Evolutionary conservation across 2,888 invertebrate genomes (phyloP).

Genomic region (Apodemia hepburni): DNA sequence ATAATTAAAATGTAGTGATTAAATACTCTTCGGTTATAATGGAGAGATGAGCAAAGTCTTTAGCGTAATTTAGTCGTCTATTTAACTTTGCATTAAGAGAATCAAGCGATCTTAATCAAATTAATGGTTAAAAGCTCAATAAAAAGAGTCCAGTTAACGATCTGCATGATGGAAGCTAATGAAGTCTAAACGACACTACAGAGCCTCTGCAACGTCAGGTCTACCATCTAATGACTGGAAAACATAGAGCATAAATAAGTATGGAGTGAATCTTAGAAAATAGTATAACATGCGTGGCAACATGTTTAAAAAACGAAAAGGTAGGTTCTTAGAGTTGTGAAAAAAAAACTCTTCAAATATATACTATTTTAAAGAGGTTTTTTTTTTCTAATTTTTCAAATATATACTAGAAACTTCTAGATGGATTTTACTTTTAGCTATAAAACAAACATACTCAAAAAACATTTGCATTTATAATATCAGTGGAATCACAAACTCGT

Average conservation of each 20-base stretch:
- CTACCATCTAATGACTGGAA: constrained; percentile 7
- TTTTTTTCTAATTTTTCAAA: no score
- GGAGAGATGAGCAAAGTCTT: neutral
- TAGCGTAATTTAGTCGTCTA: neutral
- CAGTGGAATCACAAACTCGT: neutral
- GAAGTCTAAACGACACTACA: constrained; percentile 14
- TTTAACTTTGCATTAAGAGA: constrained; percentile 2
- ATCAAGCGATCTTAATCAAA: constrained; percentile 9
- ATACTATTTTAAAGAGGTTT: no score
- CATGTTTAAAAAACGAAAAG: no score
- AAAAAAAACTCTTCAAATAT: no score
- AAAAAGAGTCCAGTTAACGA: constrained; percentile 8
- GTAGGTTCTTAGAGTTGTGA: no score
- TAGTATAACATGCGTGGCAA: neutral
- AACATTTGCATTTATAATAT: neutral
- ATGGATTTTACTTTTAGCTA: no score
- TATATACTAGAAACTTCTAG: no score
- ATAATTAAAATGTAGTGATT: no score
- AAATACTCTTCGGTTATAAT: no score
- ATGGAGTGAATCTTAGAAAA: neutral
- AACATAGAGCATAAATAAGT: neutral
- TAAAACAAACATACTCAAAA: no score
- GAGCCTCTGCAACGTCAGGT: constrained; percentile 4
- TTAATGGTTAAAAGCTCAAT: constrained; percentile 7
- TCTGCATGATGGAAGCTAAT: constrained; percentile 10